phyloP scores from a whole-genome alignment of 2,888 invertebrate genomes.

The Ennomos fuscantarius region DNA sequence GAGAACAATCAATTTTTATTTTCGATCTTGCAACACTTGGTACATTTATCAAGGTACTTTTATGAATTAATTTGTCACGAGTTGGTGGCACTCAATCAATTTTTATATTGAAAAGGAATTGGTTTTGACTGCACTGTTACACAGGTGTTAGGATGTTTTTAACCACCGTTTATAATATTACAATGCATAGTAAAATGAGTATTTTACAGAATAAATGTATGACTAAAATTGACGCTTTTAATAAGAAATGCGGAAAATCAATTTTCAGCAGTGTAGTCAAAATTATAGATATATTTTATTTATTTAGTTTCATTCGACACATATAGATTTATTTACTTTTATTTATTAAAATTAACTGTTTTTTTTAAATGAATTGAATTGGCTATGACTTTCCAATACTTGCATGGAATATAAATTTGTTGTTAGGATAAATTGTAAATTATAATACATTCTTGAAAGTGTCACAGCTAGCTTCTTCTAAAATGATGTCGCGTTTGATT shows the following conservation, averaged over 20 bases:
- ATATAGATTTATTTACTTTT: slow-evolving; percentile 67
- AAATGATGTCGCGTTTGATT: slow-evolving; percentile 47
- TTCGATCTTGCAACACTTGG: slow-evolving; percentile 23
- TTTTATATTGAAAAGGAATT: slow-evolving; percentile 17
- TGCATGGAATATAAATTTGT: slow-evolving; percentile 16
- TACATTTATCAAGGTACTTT: slow-evolving; percentile 23
- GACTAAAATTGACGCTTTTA: no score
- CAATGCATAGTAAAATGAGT: no score
- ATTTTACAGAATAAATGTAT: no score
- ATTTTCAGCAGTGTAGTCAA: slow-evolving; percentile 41
- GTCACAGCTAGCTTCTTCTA: slow-evolving; percentile 63
- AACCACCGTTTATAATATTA: no score
- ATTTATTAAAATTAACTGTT: slow-evolving; percentile 35
- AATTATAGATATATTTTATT: slow-evolving; percentile 43
- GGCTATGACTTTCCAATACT: slow-evolving; percentile 32
- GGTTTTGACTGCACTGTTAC: slow-evolving; percentile 21
- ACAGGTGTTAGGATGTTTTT: no score
- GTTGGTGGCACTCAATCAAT: slow-evolving; percentile 28
- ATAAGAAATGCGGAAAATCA: not conserved
- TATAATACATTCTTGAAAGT: slow-evolving; percentile 42
- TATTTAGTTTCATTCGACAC: slow-evolving; percentile 61
- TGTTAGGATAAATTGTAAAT: slow-evolving; percentile 38
- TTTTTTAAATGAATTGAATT: slow-evolving; percentile 30
- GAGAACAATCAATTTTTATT: slow-evolving; percentile 22
- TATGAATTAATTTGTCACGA: slow-evolving; percentile 29